Conservation (phyloP, 2,888 invertebrate species). For the Calephelis perditalis region DNA sequence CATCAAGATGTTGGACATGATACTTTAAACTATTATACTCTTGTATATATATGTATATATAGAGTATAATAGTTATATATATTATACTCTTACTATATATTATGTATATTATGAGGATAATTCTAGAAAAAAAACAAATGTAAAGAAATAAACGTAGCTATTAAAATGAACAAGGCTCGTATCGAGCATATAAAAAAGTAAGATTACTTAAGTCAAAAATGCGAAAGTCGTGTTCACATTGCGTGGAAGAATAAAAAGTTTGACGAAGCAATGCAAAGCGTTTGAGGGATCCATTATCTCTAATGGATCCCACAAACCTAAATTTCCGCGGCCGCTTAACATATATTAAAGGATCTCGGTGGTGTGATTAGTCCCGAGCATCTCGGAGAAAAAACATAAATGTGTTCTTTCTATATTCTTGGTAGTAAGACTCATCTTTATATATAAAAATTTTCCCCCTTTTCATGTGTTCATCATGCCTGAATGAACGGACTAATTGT, state of each 20-base stretch:
- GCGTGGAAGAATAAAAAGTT: not conserved
- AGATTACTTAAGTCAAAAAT: not conserved
- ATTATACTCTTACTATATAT: too few relatives aligned
- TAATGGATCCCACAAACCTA: constrained; percentile 9
- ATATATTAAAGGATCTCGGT: constrained; percentile 6
- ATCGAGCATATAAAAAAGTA: not conserved
- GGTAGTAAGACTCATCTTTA: not conserved
- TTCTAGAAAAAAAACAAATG: too few relatives aligned
- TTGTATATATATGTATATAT: too few relatives aligned
- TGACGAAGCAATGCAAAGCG: not conserved
- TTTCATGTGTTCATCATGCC: too few relatives aligned
- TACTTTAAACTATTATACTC: too few relatives aligned
- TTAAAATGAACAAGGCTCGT: too few relatives aligned
- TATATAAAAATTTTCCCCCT: too few relatives aligned
- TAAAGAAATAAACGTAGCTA: too few relatives aligned
- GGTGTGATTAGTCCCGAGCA: not conserved
- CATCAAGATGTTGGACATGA: too few relatives aligned
- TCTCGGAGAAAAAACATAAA: not conserved
- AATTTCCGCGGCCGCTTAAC: constrained; percentile 2
- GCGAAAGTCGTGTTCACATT: not conserved
- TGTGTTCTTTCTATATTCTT: not conserved
- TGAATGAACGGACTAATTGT: too few relatives aligned
- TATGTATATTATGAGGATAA: too few relatives aligned
- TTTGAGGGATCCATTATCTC: constrained; percentile 9
- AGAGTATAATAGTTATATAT: too few relatives aligned